Evolutionary conservation across 2,888 invertebrate species (phyloP).

Genomic region (Calliphora vomitoria): DNA sequence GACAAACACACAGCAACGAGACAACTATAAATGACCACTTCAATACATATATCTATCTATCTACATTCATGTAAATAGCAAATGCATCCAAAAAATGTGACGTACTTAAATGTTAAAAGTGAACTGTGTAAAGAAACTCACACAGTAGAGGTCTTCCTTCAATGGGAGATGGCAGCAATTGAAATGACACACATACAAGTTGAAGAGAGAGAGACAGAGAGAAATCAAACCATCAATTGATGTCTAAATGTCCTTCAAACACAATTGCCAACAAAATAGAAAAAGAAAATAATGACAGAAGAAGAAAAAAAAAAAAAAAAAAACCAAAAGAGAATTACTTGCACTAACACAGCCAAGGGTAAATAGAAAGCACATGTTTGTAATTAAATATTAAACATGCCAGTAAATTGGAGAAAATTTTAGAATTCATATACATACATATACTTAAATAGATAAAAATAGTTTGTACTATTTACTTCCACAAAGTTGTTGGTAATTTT

Average conservation of each 20-base stretch:
- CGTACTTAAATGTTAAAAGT: constrained; percentile 26
- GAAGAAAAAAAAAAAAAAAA: background rate
- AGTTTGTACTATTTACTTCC: background rate
- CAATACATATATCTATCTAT: background rate
- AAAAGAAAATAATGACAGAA: constrained; percentile 11
- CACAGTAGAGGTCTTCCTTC: background rate
- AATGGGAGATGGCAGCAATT: background rate
- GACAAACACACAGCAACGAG: background rate
- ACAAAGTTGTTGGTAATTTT: background rate
- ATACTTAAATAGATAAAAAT: too few species aligned
- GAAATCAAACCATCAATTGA: constrained; percentile 67
- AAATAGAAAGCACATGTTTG: background rate
- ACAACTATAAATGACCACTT: constrained; percentile 37
- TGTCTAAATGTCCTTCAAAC: constrained; percentile 61
- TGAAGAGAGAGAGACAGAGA: background rate
- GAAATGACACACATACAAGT: constrained; percentile 6
- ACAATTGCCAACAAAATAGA: constrained; percentile 17
- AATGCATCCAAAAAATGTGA: constrained; percentile 36
- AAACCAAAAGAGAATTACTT: background rate
- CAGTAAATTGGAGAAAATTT: too few species aligned
- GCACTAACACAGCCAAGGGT: background rate
- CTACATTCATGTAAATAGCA: background rate
- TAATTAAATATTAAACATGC: too few species aligned
- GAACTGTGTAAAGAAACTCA: background rate
- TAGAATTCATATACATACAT: too few species aligned